phyloP scores from a whole-genome alignment of 2,888 invertebrate species.

The Myathropa florea region DNA sequence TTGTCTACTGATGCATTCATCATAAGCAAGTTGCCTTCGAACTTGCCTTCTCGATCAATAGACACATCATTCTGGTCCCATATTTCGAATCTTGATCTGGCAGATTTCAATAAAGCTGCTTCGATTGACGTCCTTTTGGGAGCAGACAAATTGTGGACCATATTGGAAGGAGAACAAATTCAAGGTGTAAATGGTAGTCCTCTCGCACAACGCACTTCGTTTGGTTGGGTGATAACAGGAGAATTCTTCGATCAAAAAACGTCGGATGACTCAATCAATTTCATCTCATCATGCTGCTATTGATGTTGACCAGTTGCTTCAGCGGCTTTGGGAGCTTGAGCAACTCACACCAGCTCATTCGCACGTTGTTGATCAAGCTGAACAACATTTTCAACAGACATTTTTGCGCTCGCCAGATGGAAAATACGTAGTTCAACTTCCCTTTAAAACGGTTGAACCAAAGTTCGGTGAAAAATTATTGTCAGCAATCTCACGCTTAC shows the following conservation, averaged over 20 bases:
- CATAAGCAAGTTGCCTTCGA: slow-evolving; percentile 5
- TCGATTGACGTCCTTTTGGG: slow-evolving; percentile 5
- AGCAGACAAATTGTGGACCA: not conserved
- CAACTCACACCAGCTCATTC: not conserved
- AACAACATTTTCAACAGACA: slow-evolving; percentile 25
- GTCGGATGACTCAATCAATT: not conserved
- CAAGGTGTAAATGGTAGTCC: not conserved
- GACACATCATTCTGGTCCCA: not conserved
- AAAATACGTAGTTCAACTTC: slow-evolving; percentile 42
- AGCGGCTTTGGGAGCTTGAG: slow-evolving; percentile 17
- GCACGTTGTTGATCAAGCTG: slow-evolving; percentile 17
- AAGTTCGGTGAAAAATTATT: slow-evolving; percentile 29
- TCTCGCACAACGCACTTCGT: not conserved
- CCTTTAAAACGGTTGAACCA: slow-evolving; percentile 27
- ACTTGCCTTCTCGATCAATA: not conserved
- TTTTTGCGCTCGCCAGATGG: slow-evolving; percentile 36
- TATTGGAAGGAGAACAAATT: not conserved
- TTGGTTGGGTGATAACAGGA: slow-evolving; percentile 20
- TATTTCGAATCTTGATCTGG: not conserved
- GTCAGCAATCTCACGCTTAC: not conserved
- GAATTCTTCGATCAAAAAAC: not conserved
- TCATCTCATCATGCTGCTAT: not conserved
- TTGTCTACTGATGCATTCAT: not conserved
- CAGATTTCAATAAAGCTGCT: not conserved
- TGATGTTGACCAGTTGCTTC: not conserved